Base-by-base conservation (phyloP, 2,113 vertebrate genomes). In the Sinocyclocheilus anophthalmus region DNA sequence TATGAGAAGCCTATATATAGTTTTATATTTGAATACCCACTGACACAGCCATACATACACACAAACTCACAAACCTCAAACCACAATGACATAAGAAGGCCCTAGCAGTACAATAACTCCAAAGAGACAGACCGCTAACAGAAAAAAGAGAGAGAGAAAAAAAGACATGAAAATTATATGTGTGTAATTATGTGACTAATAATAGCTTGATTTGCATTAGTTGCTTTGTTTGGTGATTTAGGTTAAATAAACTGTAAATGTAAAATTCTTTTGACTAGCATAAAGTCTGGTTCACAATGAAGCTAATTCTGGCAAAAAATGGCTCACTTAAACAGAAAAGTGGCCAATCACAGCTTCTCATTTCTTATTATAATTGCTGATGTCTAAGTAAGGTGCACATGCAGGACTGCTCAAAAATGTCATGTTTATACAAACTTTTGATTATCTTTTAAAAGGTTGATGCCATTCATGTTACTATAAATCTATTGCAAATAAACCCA, bases 41-140 rank as follows among this genome's bases (percentile, higher is more conserved):
- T 30, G 13, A 88, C 55, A 42, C 48, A 70, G 37, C 22, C 9
- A 73, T 45, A 42, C 70, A 73, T 13, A 6, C 20, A 30, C 45
- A 75, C 76, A 57, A 75, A 73, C 70, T 16, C 48, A 14, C 76
- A 82, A 84, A 86, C 30, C 83, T 61, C 82, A 87, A 89, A 63
- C 88, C 85, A 84, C 70, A 76, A 80, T 76, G 53, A 79, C 85
- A 87, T 82, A 72, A 76, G 37, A 42, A 69, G 48, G 45, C 20
- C 50, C 69, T 26, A 67, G 76, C 22, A 30, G 70, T 57, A 81
- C 69, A 39, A 24, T 48, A 77, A 85, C 59, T 26, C 45, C 63
- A 70, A n/a, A 85, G 76, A 85, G 48, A 79, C 53, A 85, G 42
- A 50, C 39, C 45, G 3, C 5, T 22, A 70, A 37, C 30, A 26